Conservation (phyloP, 2,113 vertebrate genomes). For the Phalacrocorax aristotelis region DNA sequence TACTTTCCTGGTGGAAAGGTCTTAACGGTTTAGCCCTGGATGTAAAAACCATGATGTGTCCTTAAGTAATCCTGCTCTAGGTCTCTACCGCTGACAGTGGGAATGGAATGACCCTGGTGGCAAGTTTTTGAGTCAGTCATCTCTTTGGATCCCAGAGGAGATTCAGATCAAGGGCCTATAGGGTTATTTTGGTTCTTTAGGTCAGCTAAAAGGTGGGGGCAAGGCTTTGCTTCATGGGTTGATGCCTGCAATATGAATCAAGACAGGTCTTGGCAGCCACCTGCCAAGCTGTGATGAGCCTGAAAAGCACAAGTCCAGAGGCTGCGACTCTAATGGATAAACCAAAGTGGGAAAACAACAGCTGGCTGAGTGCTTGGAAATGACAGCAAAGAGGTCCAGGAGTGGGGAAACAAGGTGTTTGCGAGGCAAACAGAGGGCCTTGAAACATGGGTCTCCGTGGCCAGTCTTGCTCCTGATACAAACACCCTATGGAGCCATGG, state of each 20-base stretch:
- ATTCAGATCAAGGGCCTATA: neutral
- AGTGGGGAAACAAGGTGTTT: neutral
- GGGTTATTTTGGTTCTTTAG: neutral
- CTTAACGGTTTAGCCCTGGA: neutral
- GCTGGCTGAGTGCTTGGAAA: neutral
- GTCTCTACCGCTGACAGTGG: neutral
- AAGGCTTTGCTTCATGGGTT: neutral
- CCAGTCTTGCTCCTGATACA: neutral
- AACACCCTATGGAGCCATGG: fast-evolving
- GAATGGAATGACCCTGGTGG: neutral
- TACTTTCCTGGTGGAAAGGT: neutral
- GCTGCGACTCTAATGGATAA: neutral
- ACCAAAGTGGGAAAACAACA: neutral
- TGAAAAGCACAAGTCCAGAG: neutral
- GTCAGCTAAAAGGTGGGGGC: neutral
- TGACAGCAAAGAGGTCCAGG: neutral
- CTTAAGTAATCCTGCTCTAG: neutral
- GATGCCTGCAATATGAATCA: neutral
- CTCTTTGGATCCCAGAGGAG: neutral
- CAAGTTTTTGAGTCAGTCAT: fast-evolving
- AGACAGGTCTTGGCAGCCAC: neutral
- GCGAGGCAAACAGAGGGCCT: neutral
- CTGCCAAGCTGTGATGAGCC: neutral
- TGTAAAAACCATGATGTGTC: neutral
- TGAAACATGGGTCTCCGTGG: fast-evolving